A percentile compares a stretch with the other conserved stretches of the same genome.
These are phyloP conservation scores for Desmodus rotundus DNA, from an alignment of 2,113 vertebrate genomes.

Conservation along the genomic window DNA sequence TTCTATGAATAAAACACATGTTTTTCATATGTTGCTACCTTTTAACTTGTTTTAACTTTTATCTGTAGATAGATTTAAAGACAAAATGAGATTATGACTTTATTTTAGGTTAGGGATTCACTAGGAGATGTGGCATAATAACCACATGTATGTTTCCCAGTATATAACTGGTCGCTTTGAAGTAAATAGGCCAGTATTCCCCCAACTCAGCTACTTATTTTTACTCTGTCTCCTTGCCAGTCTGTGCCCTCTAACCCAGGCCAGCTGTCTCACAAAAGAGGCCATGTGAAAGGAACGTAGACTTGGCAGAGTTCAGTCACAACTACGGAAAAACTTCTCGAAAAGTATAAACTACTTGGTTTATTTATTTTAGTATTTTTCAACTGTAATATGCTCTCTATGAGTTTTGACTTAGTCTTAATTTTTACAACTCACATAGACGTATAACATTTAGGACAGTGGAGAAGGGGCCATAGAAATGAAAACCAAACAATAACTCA, in stretches of 20 bases:
- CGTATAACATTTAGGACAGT: neutral
- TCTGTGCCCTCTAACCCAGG: constrained; percentile 6
- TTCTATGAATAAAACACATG: constrained; percentile 14
- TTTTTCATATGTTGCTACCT: neutral
- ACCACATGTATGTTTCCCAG: neutral
- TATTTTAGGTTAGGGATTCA: neutral
- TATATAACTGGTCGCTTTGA: constrained; percentile 9
- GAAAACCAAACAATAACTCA: neutral
- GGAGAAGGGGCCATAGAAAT: constrained; percentile 1
- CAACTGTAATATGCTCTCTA: neutral
- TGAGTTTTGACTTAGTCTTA: neutral
- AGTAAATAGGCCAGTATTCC: neutral
- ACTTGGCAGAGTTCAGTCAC: neutral
- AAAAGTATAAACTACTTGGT: neutral
- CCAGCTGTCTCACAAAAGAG: constrained; percentile 32
- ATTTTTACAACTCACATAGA: neutral
- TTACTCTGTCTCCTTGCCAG: neutral
- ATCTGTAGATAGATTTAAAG: neutral
- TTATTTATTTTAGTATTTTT: constrained; percentile 24
- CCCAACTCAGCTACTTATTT: neutral
- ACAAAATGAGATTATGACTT: neutral
- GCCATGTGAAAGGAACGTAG: neutral
- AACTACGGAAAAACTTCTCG: neutral
- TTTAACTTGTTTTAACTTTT: constrained; percentile 26
- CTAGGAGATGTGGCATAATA: neutral